Base-by-base conservation (phyloP, 2,888 invertebrate species). In the Thymelicus lineola region DNA sequence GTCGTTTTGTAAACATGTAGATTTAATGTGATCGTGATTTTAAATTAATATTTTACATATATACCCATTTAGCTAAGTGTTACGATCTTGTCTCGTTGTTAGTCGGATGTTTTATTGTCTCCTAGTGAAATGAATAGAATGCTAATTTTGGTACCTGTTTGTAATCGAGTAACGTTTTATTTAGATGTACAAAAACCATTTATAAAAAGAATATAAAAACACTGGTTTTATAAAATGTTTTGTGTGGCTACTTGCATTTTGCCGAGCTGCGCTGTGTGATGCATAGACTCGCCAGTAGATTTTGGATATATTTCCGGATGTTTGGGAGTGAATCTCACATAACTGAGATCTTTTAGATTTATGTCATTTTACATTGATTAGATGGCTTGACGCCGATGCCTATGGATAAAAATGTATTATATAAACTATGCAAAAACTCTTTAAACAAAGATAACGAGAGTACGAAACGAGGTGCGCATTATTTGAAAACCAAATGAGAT, bases 1-100 rank as follows among this genome's bases (percentile, higher is more conserved):
- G 17, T 67, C 42, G 80, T 77, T 80, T 81, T 88, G 88, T 90
- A 88, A 85, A 89, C 88, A 89, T 89, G 88, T 89, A 89, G 86
- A 83, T 86, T 82, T 83, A 83, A 76, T 84, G 79, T 83, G 76
- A 81, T 80, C 80, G 84, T 85, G 83, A 86, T 86, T 83, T 83
- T 77, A 76, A 81, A 80, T 74, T 82, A 81, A 64, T 59, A 10
- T 36, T 45, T 60, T 42, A 14, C 28, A 36, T 60, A 45, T 20
- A 45, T 45, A 59, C 17, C 60, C 14, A 60, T 45, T 60, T 42
- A 17, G 60, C 10, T 35, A 20, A 60, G 42, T 45, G 45, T 60
- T 50, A 53, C 20, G 53, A 17, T 20, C 53, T 0, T 20, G 38
- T 60, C 42, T 60, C 42, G 35, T 60, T 12, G n/a, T 57, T 36